phyloP scores from a whole-genome alignment of 1,140 invertebrate genomes.

The Thaumatotibia leucotreta region DNA sequence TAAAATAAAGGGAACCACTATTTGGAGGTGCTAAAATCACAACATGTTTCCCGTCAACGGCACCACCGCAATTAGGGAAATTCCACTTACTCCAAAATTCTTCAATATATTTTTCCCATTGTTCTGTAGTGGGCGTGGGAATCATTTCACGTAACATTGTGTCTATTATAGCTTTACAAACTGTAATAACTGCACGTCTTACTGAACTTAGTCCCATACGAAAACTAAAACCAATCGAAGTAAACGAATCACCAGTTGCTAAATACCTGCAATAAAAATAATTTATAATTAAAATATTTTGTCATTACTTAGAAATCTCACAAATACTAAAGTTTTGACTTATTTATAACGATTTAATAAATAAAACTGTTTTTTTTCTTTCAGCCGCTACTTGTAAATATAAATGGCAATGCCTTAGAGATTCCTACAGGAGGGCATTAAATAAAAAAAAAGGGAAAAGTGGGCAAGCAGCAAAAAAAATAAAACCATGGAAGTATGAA shows the following conservation, averaged over 20 bases:
- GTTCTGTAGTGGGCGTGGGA: background rate
- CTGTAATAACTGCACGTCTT: background rate
- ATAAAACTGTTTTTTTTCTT: constrained; percentile 18
- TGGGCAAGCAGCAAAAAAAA: constrained; percentile 27
- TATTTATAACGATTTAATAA: background rate
- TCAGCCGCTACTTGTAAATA: constrained; percentile 32
- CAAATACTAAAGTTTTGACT: too few species aligned
- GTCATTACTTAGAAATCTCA: background rate
- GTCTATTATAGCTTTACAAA: background rate
- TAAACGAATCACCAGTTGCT: background rate
- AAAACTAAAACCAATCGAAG: background rate
- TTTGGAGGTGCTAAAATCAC: constrained; percentile 16
- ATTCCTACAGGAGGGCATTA: constrained; percentile 31
- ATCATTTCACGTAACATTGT: background rate
- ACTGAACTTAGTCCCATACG: background rate
- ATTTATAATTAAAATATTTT: background rate
- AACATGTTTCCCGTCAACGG: constrained; percentile 24
- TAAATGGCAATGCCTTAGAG: constrained; percentile 34
- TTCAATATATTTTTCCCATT: background rate
- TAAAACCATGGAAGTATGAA: constrained; percentile 40
- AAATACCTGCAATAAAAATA: background rate
- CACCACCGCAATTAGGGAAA: background rate
- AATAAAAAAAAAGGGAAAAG: constrained; percentile 37
- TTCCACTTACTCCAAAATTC: background rate
- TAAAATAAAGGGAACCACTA: constrained; percentile 24